A percentile compares a stretch with the other conserved stretches of the same genome.
phyloP scores from a whole-genome alignment of 2,888 invertebrate genomes.

The Xestobium rufovillosum region DNA sequence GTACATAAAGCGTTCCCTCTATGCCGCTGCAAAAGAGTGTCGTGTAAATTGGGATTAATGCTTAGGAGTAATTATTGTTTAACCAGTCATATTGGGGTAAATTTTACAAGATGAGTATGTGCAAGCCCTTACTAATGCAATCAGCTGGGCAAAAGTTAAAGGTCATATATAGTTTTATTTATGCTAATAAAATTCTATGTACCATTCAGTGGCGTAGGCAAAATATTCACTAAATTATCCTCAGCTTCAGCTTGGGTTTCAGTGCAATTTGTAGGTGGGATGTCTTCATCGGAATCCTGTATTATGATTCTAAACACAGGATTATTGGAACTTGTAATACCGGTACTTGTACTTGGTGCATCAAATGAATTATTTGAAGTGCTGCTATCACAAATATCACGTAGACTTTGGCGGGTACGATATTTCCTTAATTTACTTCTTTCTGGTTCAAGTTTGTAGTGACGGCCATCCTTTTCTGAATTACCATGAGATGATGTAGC shows the following conservation, averaged over 20 bases:
- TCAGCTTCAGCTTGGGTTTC: constrained; percentile 25
- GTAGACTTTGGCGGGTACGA: constrained; percentile 32
- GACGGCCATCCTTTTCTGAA: constrained; percentile 20
- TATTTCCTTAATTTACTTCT: constrained; percentile 28
- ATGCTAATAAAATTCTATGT: too few species aligned
- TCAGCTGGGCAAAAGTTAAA: too few species aligned
- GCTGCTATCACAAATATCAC: constrained; percentile 29
- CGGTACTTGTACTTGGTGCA: constrained; percentile 61
- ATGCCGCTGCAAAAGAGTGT: too few species aligned
- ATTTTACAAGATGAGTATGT: too few species aligned
- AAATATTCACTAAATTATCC: constrained; percentile 48
- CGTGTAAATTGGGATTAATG: too few species aligned
- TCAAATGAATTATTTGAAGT: constrained; percentile 46
- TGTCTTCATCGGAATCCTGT: constrained; percentile 56
- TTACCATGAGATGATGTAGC: neutral
- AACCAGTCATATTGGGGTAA: too few species aligned
- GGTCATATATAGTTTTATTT: too few species aligned
- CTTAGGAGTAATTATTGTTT: too few species aligned
- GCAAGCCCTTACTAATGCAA: too few species aligned
- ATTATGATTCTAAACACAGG: constrained; percentile 44
- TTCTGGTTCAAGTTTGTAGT: constrained; percentile 21
- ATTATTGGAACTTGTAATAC: constrained; percentile 39
- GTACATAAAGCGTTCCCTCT: too few species aligned
- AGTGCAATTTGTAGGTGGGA: constrained; percentile 22
- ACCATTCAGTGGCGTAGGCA: constrained; percentile 55